These are phyloP conservation scores for Calidris pugnax DNA, from an alignment of 2,113 vertebrate species.

Conservation along the genomic window DNA sequence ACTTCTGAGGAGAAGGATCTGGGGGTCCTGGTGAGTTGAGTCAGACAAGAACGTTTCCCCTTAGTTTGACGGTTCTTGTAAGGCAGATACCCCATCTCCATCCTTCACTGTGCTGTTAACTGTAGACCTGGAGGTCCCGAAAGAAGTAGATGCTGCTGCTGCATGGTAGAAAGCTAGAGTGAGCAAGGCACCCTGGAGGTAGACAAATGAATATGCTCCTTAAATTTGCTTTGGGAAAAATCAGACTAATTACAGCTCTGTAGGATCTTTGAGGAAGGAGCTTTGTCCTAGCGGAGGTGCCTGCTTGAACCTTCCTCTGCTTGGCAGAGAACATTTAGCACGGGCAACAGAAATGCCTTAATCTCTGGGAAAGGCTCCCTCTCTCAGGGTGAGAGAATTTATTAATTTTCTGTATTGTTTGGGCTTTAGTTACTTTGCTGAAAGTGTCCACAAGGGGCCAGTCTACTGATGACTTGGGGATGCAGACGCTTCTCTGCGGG, in stretches of 20 bases:
- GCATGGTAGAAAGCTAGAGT: not conserved
- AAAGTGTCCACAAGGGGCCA: slow-evolving; percentile 44
- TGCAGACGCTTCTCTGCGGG: not conserved
- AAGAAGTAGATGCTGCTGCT: not conserved
- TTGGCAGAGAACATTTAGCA: not conserved
- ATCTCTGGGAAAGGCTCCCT: not conserved
- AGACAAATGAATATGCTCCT: not conserved
- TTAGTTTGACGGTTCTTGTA: not conserved
- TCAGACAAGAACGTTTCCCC: not conserved
- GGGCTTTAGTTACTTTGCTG: slow-evolving; percentile 12
- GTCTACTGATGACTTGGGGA: not conserved
- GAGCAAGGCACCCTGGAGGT: not conserved
- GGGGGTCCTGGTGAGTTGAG: not conserved
- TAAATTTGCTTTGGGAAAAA: not conserved
- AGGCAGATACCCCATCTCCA: not conserved
- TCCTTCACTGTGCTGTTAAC: not conserved
- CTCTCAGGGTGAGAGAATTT: not conserved
- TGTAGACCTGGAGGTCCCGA: not conserved
- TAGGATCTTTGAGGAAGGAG: not conserved
- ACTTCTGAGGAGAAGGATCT: too few species aligned
- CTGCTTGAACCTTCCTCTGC: not conserved
- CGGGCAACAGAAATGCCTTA: fast-evolving
- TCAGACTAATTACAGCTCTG: not conserved
- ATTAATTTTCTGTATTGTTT: not conserved
- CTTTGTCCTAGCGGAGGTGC: not conserved